These are phyloP conservation scores for Aporrectodea caliginosa DNA, from an alignment of 1,140 invertebrate species.

Conservation along the genomic window DNA sequence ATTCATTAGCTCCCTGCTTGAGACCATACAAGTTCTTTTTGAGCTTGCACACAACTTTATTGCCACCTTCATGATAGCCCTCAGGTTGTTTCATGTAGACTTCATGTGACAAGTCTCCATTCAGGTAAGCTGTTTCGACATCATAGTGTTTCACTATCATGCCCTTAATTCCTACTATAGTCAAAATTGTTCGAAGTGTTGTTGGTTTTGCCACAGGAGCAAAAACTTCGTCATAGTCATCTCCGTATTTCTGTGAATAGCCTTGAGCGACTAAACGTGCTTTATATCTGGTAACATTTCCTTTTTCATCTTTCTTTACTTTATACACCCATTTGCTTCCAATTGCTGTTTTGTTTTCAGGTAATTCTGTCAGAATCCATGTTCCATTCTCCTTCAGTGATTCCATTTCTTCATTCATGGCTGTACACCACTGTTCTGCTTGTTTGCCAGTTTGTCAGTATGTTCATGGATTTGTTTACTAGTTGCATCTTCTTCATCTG, in stretches of 20 bases:
- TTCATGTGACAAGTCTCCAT: slow-evolving; percentile 7
- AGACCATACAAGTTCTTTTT: not conserved
- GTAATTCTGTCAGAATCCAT: not conserved
- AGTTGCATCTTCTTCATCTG: no score
- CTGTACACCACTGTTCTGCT: no score
- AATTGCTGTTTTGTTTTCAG: not conserved
- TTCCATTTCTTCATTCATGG: slow-evolving; percentile 17
- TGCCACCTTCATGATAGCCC: not conserved
- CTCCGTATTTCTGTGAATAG: not conserved
- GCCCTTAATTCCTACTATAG: not conserved
- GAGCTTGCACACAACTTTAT: not conserved
- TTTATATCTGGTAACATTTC: slow-evolving; percentile 10
- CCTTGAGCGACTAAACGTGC: slow-evolving; percentile 13
- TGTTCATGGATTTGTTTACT: no score
- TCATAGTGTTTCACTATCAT: slow-evolving; percentile 9
- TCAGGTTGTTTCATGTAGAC: slow-evolving; percentile 10
- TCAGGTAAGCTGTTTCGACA: not conserved
- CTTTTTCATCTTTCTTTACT: not conserved
- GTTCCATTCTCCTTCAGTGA: not conserved
- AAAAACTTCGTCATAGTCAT: slow-evolving; percentile 10
- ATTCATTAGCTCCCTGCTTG: not conserved
- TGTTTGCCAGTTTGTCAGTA: no score
- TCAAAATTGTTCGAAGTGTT: not conserved
- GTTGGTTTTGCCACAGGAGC: not conserved
- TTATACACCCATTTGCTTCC: slow-evolving; percentile 8